Evolutionary conservation across 2,113 vertebrate genomes (phyloP).

Genomic region (Danionella cerebrum): DNA sequence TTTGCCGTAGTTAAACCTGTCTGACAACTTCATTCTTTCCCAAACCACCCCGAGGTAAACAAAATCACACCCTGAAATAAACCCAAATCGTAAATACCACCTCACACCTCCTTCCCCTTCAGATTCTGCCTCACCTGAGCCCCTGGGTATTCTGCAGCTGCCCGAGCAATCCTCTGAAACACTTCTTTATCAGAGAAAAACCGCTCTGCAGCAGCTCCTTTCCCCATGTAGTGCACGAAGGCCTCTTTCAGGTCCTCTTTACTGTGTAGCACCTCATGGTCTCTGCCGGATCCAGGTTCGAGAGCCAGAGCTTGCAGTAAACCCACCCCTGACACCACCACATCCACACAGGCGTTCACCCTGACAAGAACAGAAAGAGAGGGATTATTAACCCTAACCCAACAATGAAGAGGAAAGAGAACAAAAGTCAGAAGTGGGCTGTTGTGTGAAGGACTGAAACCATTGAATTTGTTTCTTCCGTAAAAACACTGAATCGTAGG

Average conservation of each 20-base stretch:
- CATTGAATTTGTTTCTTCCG: too few relatives aligned
- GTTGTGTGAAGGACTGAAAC: too few relatives aligned
- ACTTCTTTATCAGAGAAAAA: slow-evolving; percentile 77
- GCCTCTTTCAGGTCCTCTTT: slow-evolving; percentile 76
- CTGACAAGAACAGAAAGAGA: slow-evolving; percentile 55
- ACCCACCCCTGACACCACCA: slow-evolving; percentile 87
- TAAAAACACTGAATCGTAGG: too few relatives aligned
- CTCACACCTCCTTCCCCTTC: not conserved
- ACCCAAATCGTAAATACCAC: not conserved
- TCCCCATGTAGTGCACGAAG: slow-evolving; percentile 82
- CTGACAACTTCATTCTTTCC: not conserved
- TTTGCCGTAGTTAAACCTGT: not conserved
- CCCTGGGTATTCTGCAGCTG: slow-evolving; percentile 74
- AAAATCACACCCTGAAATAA: not conserved
- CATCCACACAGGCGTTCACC: slow-evolving; percentile 91
- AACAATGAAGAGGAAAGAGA: too few relatives aligned
- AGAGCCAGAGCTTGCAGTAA: slow-evolving; percentile 80
- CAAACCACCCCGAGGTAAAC: too few relatives aligned
- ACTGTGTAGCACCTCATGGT: slow-evolving; percentile 75
- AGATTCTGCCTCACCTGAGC: slow-evolving; percentile 70
- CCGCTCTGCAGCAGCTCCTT: slow-evolving; percentile 87
- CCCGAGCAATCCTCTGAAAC: slow-evolving; percentile 74
- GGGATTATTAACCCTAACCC: too few relatives aligned
- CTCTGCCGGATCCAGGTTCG: slow-evolving; percentile 62
- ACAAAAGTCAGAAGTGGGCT: too few relatives aligned